Base-by-base conservation (phyloP, 2,113 vertebrate genomes). In the Eubucco bourcierii region DNA sequence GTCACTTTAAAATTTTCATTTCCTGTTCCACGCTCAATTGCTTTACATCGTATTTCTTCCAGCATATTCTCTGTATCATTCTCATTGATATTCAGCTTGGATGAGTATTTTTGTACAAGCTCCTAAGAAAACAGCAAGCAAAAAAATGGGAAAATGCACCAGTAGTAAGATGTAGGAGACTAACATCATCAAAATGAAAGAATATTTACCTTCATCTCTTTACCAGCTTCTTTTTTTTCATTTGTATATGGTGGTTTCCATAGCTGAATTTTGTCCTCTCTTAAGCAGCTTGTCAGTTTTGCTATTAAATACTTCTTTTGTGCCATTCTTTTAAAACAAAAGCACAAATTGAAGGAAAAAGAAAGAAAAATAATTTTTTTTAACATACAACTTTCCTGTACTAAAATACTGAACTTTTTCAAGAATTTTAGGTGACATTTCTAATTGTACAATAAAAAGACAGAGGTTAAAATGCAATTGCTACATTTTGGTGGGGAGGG, bases 201-300 rank as follows among this genome's bases (percentile, higher is more conserved):
- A 74, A 24, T 28, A 87, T 81, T 83, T 97, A 98, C 99, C 98
- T 98, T 98, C 74, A 99, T 83, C 59, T 96, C 97, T 65, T 33
- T 84, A 50, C 98, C 98, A 60, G 97, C 97, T 93, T 97, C 97
- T 65, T 98, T 97, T 34, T 97, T 93, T 41, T 98, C 98, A 4
- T 96, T 96, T 37, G 98, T 99, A 86, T 98, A 99, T 0, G 99
- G 99, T 41, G 98, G 98, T 39, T 98, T 99, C 99, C 99, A 99
- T 10, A 99, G 98, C 63, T 98, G 98, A 96, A 99, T 98, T 90
- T 97, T 98, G 74, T 99, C 98, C 92, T 98, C 98, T 96, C 98
- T 98, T 90, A 99, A 95, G 93, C 97, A 98, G 24, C 95, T 97
- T 88, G 98, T 98, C 92, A 99, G 87, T 96, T 99, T 99, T 25